Conservation (phyloP, 2,888 invertebrate species). For the Cerceris rybyensis region DNA sequence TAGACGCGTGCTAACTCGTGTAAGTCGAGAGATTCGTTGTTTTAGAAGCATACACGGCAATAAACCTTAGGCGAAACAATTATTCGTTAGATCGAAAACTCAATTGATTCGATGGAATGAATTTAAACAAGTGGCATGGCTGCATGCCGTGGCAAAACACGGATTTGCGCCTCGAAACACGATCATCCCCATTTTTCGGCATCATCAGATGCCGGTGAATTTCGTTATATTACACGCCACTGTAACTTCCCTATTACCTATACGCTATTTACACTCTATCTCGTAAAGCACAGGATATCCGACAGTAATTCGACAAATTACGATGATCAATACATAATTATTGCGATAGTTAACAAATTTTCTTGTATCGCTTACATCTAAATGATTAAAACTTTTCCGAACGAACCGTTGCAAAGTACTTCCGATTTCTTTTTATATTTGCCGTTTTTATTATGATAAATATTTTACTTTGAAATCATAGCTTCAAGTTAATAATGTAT, state of each 20-base stretch:
- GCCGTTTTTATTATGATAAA: no score
- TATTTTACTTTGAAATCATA: no score
- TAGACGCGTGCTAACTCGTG: conserved; percentile 40
- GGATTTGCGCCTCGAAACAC: conserved; percentile 42
- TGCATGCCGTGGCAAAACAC: conserved; percentile 21
- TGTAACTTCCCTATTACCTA: conserved; percentile 39
- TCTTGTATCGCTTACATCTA: conserved; percentile 12
- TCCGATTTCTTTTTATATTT: no score
- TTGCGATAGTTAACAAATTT: no score
- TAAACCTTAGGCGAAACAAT: conserved; percentile 45
- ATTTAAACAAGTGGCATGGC: conserved; percentile 55
- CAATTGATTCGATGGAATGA: conserved; percentile 44
- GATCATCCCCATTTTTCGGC: conserved; percentile 33
- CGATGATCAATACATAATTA: not conserved
- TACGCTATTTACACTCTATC: conserved; percentile 49
- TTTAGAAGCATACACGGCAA: conserved; percentile 47
- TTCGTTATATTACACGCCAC: conserved; percentile 38
- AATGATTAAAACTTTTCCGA: not conserved
- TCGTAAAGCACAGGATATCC: conserved; percentile 48
- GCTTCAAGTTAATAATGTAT: no score
- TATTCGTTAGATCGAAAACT: conserved; percentile 22
- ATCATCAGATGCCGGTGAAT: conserved; percentile 41
- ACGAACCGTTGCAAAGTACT: no score
- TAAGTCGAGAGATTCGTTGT: conserved; percentile 60
- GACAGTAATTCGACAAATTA: not conserved